A percentile compares a stretch with the other conserved stretches of the same genome.
Conservation (phyloP, 2,888 invertebrate species). For the Apoda limacodes region DNA sequence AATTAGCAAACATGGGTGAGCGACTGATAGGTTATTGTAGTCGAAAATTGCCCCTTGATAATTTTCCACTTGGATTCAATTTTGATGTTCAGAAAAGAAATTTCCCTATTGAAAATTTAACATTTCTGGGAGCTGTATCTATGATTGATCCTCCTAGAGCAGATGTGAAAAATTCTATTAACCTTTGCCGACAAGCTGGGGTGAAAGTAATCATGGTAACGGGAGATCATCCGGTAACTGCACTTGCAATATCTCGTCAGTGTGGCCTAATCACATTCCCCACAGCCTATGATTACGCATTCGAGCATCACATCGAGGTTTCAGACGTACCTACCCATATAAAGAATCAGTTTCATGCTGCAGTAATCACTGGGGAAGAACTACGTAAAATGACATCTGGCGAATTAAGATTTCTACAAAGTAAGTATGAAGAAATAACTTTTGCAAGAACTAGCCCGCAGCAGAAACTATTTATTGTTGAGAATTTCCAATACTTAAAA, state of each 20-base stretch:
- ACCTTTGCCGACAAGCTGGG: conserved; percentile 75
- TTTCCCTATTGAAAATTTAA: conserved; percentile 73
- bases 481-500: conserved; percentile 82
- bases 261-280: conserved; percentile 74
- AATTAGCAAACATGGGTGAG: conserved; percentile 87
- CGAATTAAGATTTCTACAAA: conserved; percentile 70
- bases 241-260: conserved; percentile 76
- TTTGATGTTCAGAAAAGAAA: conserved; percentile 73
- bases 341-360: conserved; percentile 45
- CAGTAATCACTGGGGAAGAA: conserved; percentile 62
- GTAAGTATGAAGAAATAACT: conserved; percentile 75
- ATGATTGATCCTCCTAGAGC: conserved; percentile 80
- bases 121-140: conserved; percentile 74
- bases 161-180: conserved; percentile 75
- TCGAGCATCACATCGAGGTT: conserved; percentile 66
- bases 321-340: conserved; percentile 60
- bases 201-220: conserved; percentile 81
- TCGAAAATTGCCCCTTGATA: conserved; percentile 64
- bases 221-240: conserved; percentile 81
- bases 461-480: conserved; percentile 77
- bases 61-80: conserved; percentile 59
- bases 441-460: conserved; percentile 80
- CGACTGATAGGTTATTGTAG: conserved; percentile 89
- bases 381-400: conserved; percentile 66
- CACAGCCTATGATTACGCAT: conserved; percentile 79